Base-by-base conservation (phyloP, 1,140 invertebrate genomes). In the Aricia agestis region DNA sequence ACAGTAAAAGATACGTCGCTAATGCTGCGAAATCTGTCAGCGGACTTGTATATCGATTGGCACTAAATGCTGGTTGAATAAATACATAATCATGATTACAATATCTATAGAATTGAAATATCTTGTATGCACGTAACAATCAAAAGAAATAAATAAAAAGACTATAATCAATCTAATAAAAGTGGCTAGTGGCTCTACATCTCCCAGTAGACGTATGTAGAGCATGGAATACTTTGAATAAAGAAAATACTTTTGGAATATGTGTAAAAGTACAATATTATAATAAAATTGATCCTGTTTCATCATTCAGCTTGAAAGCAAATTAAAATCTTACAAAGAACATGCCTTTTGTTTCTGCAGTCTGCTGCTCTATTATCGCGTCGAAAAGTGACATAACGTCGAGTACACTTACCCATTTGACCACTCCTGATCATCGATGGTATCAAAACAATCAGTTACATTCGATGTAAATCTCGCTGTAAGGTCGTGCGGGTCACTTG, bases 401-500 rank as follows among this genome's bases (percentile, higher is more conserved):
- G 13, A 52, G 45, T 13, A 52, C 36, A 36, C 45, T 52, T 13
- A 70, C 32, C 15, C 45, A n/a, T 67, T 74, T 67, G 18, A 25
- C 36, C 69, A 75, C 63, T 75, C 68, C 67, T 75, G 61, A 71
- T 65, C 61, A 72, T 68, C 32, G 72, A 71, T 71, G 45, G 45
- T 15, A 52, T 52, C 45, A 15, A 52, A 9, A 74, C 72, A 69
- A 69, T 57, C 57, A 36, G 58, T 58, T 81, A 78, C 80, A 67
- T 13, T 73, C 67, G 82, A 84, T 85, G 72, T 31, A 74, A 85
- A 84, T 81, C 67, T 65, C 66, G 71, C 69, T 74, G 74, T 74
- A 76, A 87, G 84, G 82, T 86, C 79, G 73, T 83, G 83, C 83
- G 85, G 85, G 83, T 86, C 83, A 84, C 76, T 86, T 85, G 69